A percentile compares a stretch with the other conserved stretches of the same genome.
Conservation (phyloP, 1,140 invertebrate genomes). For the Carcinoscorpius rotundicauda region DNA sequence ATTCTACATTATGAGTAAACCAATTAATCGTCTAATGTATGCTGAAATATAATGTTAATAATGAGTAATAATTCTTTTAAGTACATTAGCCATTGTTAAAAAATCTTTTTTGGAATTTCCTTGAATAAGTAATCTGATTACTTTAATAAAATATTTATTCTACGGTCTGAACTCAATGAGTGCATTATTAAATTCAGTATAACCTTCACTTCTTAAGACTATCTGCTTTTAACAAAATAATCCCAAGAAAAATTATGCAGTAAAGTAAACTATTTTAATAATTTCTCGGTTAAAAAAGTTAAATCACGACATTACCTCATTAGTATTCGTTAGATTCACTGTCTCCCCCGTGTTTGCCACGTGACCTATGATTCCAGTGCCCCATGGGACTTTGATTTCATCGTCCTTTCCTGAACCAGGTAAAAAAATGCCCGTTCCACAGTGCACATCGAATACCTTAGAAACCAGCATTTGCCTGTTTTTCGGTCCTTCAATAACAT, state of each 20-base stretch:
- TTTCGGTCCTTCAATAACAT: conserved; percentile 35
- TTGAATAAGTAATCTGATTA: too few species aligned
- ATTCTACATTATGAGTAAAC: too few species aligned
- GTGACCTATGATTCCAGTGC: conserved; percentile 24
- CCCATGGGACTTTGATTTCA: conserved; percentile 20
- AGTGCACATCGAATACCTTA: conserved; percentile 30
- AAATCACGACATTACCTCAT: too few species aligned
- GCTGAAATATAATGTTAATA: too few species aligned
- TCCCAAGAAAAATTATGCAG: too few species aligned
- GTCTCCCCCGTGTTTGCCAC: conserved; percentile 27
- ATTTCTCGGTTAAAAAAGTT: too few species aligned
- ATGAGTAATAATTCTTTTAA: too few species aligned
- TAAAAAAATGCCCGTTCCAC: conserved; percentile 22
- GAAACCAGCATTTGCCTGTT: conserved; percentile 35
- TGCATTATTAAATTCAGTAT: not conserved
- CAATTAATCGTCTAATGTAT: too few species aligned
- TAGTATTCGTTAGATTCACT: conserved; percentile 29
- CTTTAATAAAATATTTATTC: conserved; percentile 10
- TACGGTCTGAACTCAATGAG: not conserved
- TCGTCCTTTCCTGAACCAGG: conserved; percentile 16
- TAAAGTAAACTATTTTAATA: too few species aligned
- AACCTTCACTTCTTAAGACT: conserved; percentile 29
- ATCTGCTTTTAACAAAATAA: conserved; percentile 26
- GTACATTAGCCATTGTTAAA: too few species aligned
- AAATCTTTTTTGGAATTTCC: too few species aligned